Evolutionary conservation across 2,113 vertebrate genomes (phyloP).

Genomic region (Regulus satrapa): DNA sequence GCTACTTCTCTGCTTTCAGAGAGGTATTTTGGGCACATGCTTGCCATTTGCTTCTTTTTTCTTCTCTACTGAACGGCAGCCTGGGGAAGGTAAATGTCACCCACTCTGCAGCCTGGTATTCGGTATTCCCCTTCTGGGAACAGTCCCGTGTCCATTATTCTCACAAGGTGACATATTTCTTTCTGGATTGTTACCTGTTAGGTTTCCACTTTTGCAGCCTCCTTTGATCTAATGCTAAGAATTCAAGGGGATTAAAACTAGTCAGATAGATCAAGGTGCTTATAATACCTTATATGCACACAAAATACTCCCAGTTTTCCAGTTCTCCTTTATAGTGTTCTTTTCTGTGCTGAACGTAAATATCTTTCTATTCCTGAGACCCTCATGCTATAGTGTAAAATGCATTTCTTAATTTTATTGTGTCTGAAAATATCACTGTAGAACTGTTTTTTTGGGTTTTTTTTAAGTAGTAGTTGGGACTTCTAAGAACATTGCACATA

Average conservation of each 20-base stretch:
- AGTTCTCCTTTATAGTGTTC: neutral
- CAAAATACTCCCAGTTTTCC: neutral
- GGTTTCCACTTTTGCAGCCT: neutral
- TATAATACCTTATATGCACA: neutral
- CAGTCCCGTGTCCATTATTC: accelerated
- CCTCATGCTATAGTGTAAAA: neutral
- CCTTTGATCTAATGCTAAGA: neutral
- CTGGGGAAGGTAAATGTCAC: neutral
- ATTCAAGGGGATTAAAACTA: neutral
- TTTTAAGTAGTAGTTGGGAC: neutral
- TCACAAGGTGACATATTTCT: neutral
- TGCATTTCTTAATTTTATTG: neutral
- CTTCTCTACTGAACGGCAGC: neutral
- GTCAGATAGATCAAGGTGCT: neutral
- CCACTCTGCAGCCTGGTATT: neutral
- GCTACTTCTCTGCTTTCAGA: neutral
- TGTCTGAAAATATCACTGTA: neutral
- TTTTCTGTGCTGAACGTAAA: neutral
- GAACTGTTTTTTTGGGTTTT: neutral
- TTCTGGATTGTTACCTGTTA: neutral
- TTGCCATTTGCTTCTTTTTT: accelerated
- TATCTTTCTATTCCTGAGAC: neutral
- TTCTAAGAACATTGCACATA: neutral
- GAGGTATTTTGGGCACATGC: accelerated
- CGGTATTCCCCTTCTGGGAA: neutral